Evolutionary conservation across 2,113 vertebrate species (phyloP), one percentile per base, ranked within the genome.

Genomic region (Panurus biarmicus): DNA sequence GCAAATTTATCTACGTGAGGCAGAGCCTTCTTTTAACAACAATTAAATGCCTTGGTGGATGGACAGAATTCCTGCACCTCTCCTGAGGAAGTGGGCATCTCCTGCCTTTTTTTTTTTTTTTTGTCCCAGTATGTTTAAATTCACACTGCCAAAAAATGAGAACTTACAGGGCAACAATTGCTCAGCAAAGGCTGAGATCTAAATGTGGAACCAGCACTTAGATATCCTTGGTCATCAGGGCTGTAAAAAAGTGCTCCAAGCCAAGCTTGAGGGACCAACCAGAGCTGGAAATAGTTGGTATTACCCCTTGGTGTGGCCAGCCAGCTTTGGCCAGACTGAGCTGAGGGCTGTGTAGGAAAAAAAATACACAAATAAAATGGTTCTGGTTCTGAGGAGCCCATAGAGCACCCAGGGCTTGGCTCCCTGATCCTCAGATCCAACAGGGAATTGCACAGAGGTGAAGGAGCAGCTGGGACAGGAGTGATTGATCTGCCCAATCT

Each of bases 151-250:
- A 65, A 44, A 81, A 81, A 89, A 42, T 5, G 36, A 48, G 9
- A 60, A 75, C 7, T 38, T 9, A 6, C 0, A 36, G 42, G n/a
- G 15, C 42, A 47, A 47, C 15, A 38, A 24, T 48, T 0, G 0
- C n/a, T 14, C 45, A 48, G 51, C 36, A 80, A 40, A 47, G 19
- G 17, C 0, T 28, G 20, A 28, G 81, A 69, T 4, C 3, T 3
- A 12, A 14, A 5, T 8, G 29, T 83, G 6, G 6, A 54, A 24
- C 22, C 18, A 85, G 10, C n/a, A 51, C 48, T 31, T 51, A n/a
- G 8, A 29, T 50, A 62, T 42, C 33, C 18, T 71, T 58, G 0
- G 0, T 21, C 75, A 58, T 7, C 29, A 58, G 31, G 25, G 33
- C 3, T 58, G 24, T 35, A 71, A 16, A 57, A 80, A 73, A 70